phyloP scores from a whole-genome alignment of 2,888 invertebrate genomes.

The Erebia epiphron region DNA sequence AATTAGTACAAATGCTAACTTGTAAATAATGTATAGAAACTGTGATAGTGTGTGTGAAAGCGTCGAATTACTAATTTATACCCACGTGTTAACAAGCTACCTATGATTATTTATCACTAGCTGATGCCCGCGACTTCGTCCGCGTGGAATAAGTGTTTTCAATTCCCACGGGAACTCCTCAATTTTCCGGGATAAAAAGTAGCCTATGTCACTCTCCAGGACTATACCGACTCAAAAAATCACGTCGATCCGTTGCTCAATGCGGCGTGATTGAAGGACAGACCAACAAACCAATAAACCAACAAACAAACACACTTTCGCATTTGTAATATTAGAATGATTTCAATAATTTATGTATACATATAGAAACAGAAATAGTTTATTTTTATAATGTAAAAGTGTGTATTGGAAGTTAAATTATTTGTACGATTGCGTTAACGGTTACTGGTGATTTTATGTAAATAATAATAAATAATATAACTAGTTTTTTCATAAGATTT shows the following conservation, averaged over 20 bases:
- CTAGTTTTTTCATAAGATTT: not conserved
- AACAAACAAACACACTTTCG: too few relatives aligned
- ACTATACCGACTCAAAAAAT: too few relatives aligned
- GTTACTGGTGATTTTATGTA: constrained; percentile 29
- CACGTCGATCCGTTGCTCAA: too few relatives aligned
- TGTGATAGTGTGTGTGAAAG: constrained; percentile 46
- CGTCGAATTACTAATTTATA: constrained; percentile 23
- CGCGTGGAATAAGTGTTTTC: too few relatives aligned
- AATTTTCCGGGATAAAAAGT: too few relatives aligned
- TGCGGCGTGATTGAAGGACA: too few relatives aligned
- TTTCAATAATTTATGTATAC: not conserved
- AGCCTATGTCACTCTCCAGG: too few relatives aligned
- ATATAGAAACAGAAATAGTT: not conserved
- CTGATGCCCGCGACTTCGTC: too few relatives aligned
- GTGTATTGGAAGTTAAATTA: constrained; percentile 38
- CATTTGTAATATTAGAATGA: too few relatives aligned
- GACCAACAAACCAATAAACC: too few relatives aligned
- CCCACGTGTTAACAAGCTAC: not conserved
- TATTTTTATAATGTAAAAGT: constrained; percentile 21
- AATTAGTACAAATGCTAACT: constrained; percentile 35
- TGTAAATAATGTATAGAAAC: constrained; percentile 46
- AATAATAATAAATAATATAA: constrained; percentile 37
- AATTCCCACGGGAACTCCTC: too few relatives aligned
- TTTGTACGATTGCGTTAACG: constrained; percentile 38
- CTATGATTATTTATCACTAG: constrained; percentile 4